Evolutionary conservation across 2,888 invertebrate species (phyloP).

Genomic region (Zaprionus bogoriensis): DNA sequence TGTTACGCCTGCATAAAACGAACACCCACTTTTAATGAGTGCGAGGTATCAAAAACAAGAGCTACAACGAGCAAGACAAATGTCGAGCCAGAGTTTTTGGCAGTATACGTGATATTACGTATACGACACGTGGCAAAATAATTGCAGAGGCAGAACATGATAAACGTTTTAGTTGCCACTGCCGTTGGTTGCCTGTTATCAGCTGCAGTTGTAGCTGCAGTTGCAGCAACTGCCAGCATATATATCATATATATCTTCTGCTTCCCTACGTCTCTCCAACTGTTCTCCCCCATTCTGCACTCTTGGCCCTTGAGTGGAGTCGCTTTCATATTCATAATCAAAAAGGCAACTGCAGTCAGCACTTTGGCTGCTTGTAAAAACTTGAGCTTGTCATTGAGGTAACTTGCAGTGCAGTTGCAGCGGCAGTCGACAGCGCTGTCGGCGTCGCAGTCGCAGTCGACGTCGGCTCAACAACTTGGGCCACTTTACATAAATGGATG

Average conservation of each 20-base stretch:
- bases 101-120: conserved; percentile 17
- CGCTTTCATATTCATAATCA: conserved; percentile 40
- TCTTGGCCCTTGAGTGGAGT: background rate
- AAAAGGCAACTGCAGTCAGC: conserved; percentile 15
- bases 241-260: too few species aligned
- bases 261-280: background rate
- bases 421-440: background rate
- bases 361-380: too few species aligned
- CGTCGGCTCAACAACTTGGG: conserved; percentile 33
- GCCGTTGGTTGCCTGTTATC: too few species aligned
- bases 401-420: background rate
- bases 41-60: too few species aligned
- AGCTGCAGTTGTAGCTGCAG: background rate
- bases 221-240: too few species aligned
- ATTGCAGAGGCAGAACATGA: conserved; percentile 29
- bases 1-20: too few species aligned
- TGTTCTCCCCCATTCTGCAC: background rate
- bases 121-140: conserved; percentile 30
- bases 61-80: background rate
- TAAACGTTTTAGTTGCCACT: conserved; percentile 46
- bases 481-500: conserved; percentile 56
- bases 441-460: conserved; percentile 1
- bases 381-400: conserved; percentile 17
- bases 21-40: too few species aligned
- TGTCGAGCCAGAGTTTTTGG: background rate